Conservation (phyloP, 2,888 invertebrate species). For the Limnephilus rhombicus region DNA sequence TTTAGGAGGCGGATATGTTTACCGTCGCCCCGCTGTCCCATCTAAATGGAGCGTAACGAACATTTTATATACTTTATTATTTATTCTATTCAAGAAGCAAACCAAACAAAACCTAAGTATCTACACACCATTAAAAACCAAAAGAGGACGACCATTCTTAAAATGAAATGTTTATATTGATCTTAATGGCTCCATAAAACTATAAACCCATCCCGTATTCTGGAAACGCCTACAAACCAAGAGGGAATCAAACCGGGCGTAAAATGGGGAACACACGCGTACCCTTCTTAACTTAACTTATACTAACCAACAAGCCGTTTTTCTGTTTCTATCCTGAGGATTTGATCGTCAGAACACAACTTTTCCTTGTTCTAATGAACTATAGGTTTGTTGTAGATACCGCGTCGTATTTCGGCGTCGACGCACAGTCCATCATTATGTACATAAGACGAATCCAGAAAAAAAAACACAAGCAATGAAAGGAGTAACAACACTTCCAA, state of each 20-base stretch:
- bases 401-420: conserved; percentile 36
- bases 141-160: conserved; percentile 8
- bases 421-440: conserved; percentile 36
- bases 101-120: neutral
- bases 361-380: conserved; percentile 27
- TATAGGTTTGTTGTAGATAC: conserved; percentile 15
- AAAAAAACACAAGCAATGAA: neutral
- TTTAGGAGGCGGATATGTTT: too few relatives aligned
- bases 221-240: conserved; percentile 13
- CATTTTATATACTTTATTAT: neutral
- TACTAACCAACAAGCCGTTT: neutral
- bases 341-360: conserved; percentile 8
- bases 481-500: neutral
- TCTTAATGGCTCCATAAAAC: conserved; percentile 4
- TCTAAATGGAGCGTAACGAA: neutral
- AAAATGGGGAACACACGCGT: conserved; percentile 14
- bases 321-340: neutral
- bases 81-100: neutral
- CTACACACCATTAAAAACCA: conserved; percentile 1
- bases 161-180: conserved; percentile 31
- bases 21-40: too few relatives aligned
- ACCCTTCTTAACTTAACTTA: conserved; percentile 21
- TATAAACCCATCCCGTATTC: neutral
- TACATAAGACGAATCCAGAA: conserved; percentile 26
- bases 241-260: conserved; percentile 8